Evolutionary conservation across 2,113 vertebrate species (phyloP).

Genomic region (Microcebus ravelobensis): DNA sequence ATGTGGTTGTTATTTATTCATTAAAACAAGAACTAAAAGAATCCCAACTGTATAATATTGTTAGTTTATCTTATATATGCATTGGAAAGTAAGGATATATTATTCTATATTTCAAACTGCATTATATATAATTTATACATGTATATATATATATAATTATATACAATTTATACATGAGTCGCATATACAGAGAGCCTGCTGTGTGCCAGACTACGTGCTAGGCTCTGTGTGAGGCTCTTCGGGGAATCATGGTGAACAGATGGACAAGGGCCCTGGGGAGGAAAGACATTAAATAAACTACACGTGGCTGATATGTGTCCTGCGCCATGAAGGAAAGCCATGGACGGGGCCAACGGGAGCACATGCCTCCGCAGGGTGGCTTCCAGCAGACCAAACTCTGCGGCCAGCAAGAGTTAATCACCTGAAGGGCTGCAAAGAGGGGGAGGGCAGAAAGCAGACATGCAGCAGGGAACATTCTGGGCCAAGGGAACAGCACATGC

Average conservation of each 20-base stretch:
- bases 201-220: neutral
- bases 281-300: neutral
- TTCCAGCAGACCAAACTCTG: neutral
- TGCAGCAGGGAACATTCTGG: neutral
- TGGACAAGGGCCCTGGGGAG: neutral
- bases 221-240: neutral
- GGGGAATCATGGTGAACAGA: neutral
- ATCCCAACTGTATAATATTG: neutral
- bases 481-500: neutral
- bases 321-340: neutral
- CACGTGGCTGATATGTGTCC: neutral
- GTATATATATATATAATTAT: neutral
- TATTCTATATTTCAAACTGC: neutral
- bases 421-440: no score
- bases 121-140: neutral
- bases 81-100: neutral
- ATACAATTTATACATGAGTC: neutral
- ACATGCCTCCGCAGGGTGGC: neutral
- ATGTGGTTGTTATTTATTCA: neutral
- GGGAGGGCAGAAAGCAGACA: neutral
- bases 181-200: neutral
- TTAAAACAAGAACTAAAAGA: neutral
- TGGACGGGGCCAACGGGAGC: fast-evolving
- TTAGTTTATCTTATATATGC: neutral
- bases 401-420: neutral